These are phyloP conservation scores for Cosmopolites sordidus DNA, from an alignment of 2,888 invertebrate species.

Conservation along the genomic window DNA sequence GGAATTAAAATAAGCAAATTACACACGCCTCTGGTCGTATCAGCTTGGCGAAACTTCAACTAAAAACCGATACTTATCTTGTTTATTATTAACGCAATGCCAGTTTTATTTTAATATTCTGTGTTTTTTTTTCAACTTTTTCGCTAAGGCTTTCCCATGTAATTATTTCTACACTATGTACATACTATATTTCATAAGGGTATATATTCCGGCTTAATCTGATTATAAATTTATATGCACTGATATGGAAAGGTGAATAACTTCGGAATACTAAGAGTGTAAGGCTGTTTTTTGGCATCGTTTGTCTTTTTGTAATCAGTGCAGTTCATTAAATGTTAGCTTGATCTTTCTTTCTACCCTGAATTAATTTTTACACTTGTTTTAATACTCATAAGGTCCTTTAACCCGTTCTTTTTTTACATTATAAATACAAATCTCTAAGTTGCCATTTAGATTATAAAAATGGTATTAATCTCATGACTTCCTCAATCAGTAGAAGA, in stretches of 20 bases:
- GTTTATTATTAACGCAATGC: slow-evolving; percentile 17
- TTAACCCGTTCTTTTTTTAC: too few species aligned
- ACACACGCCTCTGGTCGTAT: slow-evolving; percentile 9
- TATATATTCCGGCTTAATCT: not conserved
- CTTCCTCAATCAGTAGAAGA: too few species aligned
- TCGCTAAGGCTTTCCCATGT: slow-evolving; percentile 1
- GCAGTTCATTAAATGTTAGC: too few species aligned
- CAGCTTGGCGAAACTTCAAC: slow-evolving; percentile 11
- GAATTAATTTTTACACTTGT: too few species aligned
- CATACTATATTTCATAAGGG: slow-evolving; percentile 1
- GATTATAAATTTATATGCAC: slow-evolving; percentile 3
- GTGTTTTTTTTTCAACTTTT: slow-evolving; percentile 5
- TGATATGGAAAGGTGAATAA: slow-evolving; percentile 3
- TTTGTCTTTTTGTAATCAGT: too few species aligned
- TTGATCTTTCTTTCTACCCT: too few species aligned
- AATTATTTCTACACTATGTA: not conserved
- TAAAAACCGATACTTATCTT: slow-evolving; percentile 22
- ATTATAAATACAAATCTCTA: too few species aligned
- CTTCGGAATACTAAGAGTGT: not conserved
- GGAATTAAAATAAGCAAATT: too few species aligned
- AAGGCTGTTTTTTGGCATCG: too few species aligned
- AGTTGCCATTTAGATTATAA: too few species aligned
- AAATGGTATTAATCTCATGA: too few species aligned
- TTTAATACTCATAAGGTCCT: too few species aligned
- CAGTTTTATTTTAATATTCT: slow-evolving; percentile 16